phyloP scores from a whole-genome alignment of 2,113 vertebrate genomes.

The Chaetodon trifascialis region DNA sequence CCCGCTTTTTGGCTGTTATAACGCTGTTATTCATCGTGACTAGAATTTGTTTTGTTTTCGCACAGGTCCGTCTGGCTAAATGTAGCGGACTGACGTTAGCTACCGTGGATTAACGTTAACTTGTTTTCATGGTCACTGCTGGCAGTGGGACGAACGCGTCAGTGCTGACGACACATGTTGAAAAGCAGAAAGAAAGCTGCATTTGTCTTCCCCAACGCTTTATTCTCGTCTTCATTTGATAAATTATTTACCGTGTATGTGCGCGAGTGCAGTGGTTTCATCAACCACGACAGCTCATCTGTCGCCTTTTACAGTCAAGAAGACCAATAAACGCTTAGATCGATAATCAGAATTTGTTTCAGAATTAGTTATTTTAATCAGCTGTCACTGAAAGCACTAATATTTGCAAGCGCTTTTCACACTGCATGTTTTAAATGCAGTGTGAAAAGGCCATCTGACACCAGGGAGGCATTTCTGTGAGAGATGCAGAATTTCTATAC shows the following conservation, averaged over 20 bases:
- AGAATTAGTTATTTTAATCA: background rate
- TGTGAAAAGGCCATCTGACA: too few relatives aligned
- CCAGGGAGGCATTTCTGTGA: background rate
- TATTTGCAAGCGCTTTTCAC: too few relatives aligned
- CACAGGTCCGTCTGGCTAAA: conserved; percentile 51
- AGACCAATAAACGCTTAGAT: background rate
- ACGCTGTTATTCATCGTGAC: conserved; percentile 11
- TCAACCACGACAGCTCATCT: background rate
- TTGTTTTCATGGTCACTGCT: conserved; percentile 19
- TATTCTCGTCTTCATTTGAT: background rate
- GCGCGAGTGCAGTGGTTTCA: background rate
- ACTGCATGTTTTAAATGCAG: too few relatives aligned
- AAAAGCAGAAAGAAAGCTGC: too few relatives aligned
- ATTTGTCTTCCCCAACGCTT: background rate
- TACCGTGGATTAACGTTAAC: conserved; percentile 23
- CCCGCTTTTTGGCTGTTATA: fast-evolving
- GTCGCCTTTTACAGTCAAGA: background rate
- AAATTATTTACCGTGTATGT: background rate
- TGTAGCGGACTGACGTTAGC: conserved; percentile 46
- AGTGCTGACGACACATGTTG: background rate
- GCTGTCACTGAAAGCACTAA: background rate
- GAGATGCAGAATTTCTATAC: background rate
- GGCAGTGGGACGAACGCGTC: background rate
- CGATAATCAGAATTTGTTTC: too few relatives aligned
- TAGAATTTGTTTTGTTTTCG: conserved; percentile 67